Percentiles rank a stretch among this genome's conserved stretches.
Evolutionary conservation across 2,113 vertebrate species (phyloP).

Genomic region (Nannobrachium achirus): DNA sequence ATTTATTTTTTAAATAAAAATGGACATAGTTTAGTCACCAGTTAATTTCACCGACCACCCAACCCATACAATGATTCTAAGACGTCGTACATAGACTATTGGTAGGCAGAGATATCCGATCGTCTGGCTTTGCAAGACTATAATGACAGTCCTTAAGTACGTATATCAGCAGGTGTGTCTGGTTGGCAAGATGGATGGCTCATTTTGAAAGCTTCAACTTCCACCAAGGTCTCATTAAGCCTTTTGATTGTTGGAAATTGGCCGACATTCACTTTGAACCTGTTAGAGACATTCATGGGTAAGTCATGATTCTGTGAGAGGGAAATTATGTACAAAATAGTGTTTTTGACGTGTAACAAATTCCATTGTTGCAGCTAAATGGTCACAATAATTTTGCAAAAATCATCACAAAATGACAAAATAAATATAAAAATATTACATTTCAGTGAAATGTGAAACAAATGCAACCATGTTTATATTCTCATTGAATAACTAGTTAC

Average conservation of each 20-base stretch:
- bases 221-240: conserved; percentile 86
- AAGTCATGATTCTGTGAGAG: background rate
- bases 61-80: too few species aligned
- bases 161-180: conserved; percentile 88
- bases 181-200: conserved; percentile 90
- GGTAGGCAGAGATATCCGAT: too few species aligned
- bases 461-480: background rate
- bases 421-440: background rate
- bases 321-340: too few species aligned
- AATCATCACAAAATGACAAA: too few species aligned
- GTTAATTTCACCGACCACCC: too few species aligned
- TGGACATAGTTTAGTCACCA: too few species aligned
- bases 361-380: background rate
- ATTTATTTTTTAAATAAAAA: too few species aligned
- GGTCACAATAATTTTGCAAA: too few species aligned
- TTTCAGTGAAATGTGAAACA: background rate
- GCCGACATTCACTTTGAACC: conserved; percentile 89
- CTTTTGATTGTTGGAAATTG: conserved; percentile 86
- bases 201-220: conserved; percentile 88
- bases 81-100: too few species aligned
- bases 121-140: too few species aligned
- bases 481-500: conserved; percentile 66
- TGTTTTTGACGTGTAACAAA: background rate
- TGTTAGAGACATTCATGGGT: conserved; percentile 53
- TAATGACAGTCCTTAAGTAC: conserved; percentile 61